Evolutionary conservation across 2,113 vertebrate species (phyloP).

Genomic region (Lanius ludovicianus): DNA sequence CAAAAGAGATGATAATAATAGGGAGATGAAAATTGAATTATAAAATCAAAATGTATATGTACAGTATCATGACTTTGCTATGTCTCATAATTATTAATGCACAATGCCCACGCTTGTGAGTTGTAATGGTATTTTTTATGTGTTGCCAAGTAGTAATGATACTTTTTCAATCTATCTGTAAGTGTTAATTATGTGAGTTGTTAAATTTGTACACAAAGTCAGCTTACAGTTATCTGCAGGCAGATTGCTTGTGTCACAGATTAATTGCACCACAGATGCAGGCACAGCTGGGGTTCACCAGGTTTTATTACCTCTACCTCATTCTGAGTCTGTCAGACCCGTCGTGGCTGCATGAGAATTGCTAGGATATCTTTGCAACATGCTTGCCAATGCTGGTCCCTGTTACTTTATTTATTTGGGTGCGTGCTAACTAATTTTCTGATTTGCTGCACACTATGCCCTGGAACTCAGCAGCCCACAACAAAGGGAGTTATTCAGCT

Average conservation of each 20-base stretch:
- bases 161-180: background rate
- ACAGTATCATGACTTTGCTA: background rate
- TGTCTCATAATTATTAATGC: background rate
- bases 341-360: background rate
- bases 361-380: background rate
- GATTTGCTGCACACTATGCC: background rate
- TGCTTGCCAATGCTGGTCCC: background rate
- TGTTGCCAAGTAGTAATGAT: slow-evolving; percentile 17
- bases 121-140: background rate
- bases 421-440: background rate
- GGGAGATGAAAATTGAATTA: slow-evolving; percentile 1
- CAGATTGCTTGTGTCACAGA: slow-evolving; percentile 43
- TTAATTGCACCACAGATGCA: slow-evolving; percentile 48
- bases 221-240: slow-evolving; percentile 13
- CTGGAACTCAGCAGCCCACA: background rate
- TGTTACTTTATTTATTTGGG: background rate
- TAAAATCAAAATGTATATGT: background rate
- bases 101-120: background rate
- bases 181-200: slow-evolving; percentile 24
- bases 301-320: slow-evolving; percentile 7
- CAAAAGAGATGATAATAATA: background rate
- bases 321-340: background rate
- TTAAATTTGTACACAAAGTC: slow-evolving; percentile 11
- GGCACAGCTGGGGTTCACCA: slow-evolving; percentile 25
- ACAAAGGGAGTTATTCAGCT: background rate